A percentile compares a stretch with the other conserved stretches of the same genome.
Evolutionary conservation across 2,113 vertebrate species (phyloP).

Genomic region (Apeltes quadracus): DNA sequence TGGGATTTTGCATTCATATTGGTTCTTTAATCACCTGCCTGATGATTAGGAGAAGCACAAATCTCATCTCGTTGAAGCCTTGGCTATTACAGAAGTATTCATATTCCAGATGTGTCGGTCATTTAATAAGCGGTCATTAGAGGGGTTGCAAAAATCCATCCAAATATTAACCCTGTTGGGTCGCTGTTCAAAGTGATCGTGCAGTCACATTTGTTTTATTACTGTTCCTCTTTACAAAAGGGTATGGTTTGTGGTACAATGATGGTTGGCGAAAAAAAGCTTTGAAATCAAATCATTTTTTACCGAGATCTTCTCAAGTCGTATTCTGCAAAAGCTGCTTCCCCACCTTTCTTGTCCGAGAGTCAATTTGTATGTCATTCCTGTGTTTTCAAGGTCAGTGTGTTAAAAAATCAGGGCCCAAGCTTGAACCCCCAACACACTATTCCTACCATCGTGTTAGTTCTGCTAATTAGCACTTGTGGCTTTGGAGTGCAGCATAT

Average conservation of each 20-base stretch:
- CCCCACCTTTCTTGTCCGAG: slow-evolving; percentile 28
- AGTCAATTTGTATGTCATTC: slow-evolving; percentile 45
- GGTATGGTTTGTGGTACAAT: too few relatives aligned
- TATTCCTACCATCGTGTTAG: too few relatives aligned
- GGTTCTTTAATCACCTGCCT: slow-evolving; percentile 49
- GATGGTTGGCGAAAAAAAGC: not conserved
- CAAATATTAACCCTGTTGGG: too few relatives aligned
- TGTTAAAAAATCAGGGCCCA: slow-evolving; percentile 39
- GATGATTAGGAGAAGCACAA: too few relatives aligned
- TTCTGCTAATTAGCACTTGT: slow-evolving; percentile 77
- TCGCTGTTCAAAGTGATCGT: too few relatives aligned
- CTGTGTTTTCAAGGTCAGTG: slow-evolving; percentile 57
- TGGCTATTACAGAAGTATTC: too few relatives aligned
- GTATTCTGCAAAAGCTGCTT: not conserved
- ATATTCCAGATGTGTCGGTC: too few relatives aligned
- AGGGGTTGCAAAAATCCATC: too few relatives aligned
- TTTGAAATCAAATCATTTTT: not conserved
- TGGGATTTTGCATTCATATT: slow-evolving; percentile 41
- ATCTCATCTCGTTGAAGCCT: too few relatives aligned
- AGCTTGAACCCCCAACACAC: slow-evolving; percentile 46
- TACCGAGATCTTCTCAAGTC: not conserved
- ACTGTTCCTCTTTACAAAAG: too few relatives aligned
- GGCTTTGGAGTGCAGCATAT: slow-evolving; percentile 70
- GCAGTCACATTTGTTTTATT: too few relatives aligned
- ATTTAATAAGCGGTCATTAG: too few relatives aligned